These are phyloP conservation scores for Zoanthus gigantus DNA, from an alignment of 92 coral and sea anemone genomes.

Conservation along the genomic window DNA sequence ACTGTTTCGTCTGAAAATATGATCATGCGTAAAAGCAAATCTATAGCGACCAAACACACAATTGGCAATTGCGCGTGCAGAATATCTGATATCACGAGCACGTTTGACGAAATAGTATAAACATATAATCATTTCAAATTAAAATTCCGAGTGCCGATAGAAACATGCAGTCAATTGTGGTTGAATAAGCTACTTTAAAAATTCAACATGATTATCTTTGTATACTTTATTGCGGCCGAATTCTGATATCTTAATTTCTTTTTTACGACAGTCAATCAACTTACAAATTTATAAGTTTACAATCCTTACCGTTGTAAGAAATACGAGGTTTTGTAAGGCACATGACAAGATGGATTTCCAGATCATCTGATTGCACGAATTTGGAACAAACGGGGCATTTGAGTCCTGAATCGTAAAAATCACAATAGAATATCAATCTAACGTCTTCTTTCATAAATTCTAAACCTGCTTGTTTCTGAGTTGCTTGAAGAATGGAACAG, in stretches of 20 bases:
- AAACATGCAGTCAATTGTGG: conserved; percentile 1
- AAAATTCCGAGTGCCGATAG: background rate
- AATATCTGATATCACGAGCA: background rate
- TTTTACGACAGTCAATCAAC: conserved; percentile 21
- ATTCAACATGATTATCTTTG: background rate
- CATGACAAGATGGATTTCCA: conserved; percentile 94
- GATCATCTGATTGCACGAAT: conserved; percentile 90
- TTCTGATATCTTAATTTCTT: background rate
- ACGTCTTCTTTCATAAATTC: background rate
- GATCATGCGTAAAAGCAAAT: background rate
- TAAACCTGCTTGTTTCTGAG: background rate
- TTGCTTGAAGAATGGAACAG: conserved; percentile 24
- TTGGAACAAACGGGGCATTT: conserved; percentile 98
- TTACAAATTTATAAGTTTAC: background rate
- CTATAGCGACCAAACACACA: background rate
- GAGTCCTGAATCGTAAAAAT: conserved; percentile 74
- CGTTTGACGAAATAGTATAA: background rate
- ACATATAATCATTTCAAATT: background rate
- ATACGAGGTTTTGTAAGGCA: conserved; percentile 99
- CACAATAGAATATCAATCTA: conserved; percentile 19
- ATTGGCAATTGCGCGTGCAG: background rate
- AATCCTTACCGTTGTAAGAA: conserved; percentile 89
- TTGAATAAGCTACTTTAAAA: background rate
- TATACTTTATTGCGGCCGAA: background rate
- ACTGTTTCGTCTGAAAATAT: background rate